A percentile compares a stretch with the other conserved stretches of the same genome.
Conservation (phyloP, 1,140 invertebrate genomes). For the Brachionus manjavacas region DNA sequence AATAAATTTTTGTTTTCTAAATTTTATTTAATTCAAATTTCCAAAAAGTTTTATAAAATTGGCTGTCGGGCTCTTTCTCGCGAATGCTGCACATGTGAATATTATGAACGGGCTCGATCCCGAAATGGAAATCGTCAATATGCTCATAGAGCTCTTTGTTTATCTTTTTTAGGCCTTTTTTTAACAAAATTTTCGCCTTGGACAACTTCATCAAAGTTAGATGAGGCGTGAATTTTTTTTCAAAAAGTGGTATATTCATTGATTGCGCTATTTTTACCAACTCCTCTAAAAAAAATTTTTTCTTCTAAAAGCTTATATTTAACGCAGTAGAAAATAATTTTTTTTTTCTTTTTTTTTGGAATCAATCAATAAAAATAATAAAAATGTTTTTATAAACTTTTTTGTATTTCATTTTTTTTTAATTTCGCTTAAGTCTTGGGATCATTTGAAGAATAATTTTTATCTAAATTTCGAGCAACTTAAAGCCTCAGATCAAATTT, state of each 20-base stretch:
- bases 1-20: neutral
- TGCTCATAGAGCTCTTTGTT: neutral
- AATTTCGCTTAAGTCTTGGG: too few relatives aligned
- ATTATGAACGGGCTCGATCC: neutral
- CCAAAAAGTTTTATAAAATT: constrained; percentile 18
- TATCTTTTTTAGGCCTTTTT: constrained; percentile 41
- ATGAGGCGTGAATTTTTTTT: constrained; percentile 14
- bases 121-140: neutral
- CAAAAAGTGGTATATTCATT: neutral
- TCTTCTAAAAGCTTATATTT: too few relatives aligned
- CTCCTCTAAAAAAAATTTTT: neutral
- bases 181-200: neutral
- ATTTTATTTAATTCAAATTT: neutral
- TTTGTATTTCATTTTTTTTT: too few relatives aligned
- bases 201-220: constrained; percentile 26
- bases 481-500: too few relatives aligned
- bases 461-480: too few relatives aligned
- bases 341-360: neutral
- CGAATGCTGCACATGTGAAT: constrained; percentile 24
- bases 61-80: neutral
- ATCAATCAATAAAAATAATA: too few relatives aligned
- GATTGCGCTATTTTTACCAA: neutral
- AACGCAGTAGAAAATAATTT: neutral
- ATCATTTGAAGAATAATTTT: too few relatives aligned
- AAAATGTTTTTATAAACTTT: too few relatives aligned